Conservation (phyloP, 1,140 invertebrate genomes). For the Apis laboriosa region DNA sequence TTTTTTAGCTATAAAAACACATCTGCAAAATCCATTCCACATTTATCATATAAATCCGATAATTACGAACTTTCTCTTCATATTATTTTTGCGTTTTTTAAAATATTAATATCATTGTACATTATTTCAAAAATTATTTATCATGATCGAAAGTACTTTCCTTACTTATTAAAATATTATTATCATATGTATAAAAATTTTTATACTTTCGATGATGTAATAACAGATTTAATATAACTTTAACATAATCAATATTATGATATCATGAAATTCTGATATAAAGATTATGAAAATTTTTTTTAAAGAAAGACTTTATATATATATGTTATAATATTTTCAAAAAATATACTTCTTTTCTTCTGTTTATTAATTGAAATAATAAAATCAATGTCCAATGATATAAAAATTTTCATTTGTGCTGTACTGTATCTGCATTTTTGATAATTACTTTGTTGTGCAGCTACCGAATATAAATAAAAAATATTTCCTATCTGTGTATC, state of each 20-base stretch:
- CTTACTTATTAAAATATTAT: background rate
- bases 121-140: slow-evolving; percentile 9
- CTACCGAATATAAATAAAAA: slow-evolving; percentile 65
- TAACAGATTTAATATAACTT: background rate
- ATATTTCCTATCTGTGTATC: slow-evolving; percentile 65
- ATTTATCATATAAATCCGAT: slow-evolving; percentile 49
- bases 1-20: slow-evolving; percentile 52
- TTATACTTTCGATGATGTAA: background rate
- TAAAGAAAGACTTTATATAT: slow-evolving; percentile 20
- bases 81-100: slow-evolving; percentile 30
- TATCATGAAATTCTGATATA: slow-evolving; percentile 27
- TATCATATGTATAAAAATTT: background rate
- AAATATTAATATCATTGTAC: slow-evolving; percentile 40
- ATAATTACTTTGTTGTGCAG: slow-evolving; percentile 63
- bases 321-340: slow-evolving; percentile 30
- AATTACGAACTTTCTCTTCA: slow-evolving; percentile 28
- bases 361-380: background rate
- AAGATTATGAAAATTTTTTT: slow-evolving; percentile 32
- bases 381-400: background rate
- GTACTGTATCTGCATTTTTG: slow-evolving; percentile 60
- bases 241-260: background rate
- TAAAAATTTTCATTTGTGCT: slow-evolving; percentile 36
- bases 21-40: slow-evolving; percentile 63
- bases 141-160: slow-evolving; percentile 19
- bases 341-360: slow-evolving; percentile 25